phyloP scores from a whole-genome alignment of 92 coral and sea anemone genomes.

The Zoanthus sociatus region DNA sequence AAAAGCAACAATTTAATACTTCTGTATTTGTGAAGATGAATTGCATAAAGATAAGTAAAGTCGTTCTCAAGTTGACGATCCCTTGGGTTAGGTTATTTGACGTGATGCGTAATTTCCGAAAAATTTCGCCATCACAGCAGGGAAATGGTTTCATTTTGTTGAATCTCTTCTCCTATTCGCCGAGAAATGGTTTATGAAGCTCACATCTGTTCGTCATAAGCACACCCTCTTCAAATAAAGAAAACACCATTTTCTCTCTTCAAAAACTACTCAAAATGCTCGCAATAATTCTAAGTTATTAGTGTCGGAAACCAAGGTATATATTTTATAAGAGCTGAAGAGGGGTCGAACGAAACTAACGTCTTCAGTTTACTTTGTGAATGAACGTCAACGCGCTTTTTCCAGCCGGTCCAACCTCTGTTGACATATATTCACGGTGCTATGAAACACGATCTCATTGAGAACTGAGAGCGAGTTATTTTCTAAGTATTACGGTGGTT shows the following conservation, averaged over 20 bases:
- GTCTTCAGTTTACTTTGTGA: neutral
- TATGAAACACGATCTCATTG: neutral
- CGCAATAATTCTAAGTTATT: neutral
- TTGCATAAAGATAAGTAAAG: neutral
- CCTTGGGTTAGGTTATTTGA: neutral
- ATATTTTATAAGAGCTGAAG: neutral
- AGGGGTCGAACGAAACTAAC: constrained; percentile 23
- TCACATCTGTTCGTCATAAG: constrained; percentile 51
- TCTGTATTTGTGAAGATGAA: neutral
- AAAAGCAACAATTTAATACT: neutral
- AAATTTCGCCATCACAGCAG: constrained; percentile 40
- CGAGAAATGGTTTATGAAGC: constrained; percentile 1
- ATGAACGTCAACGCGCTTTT: constrained; percentile 14
- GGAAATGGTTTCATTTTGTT: constrained; percentile 18
- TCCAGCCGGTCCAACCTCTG: neutral
- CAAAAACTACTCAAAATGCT: constrained; percentile 26
- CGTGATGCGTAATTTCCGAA: constrained; percentile 43
- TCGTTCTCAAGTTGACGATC: constrained; percentile 5
- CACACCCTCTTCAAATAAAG: constrained; percentile 42
- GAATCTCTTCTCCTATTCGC: constrained; percentile 26
- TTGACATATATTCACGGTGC: constrained; percentile 35
- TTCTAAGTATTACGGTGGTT: neutral
- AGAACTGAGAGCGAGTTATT: neutral
- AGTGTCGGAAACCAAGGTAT: constrained; percentile 32
- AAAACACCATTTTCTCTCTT: constrained; percentile 11